Base-by-base conservation (phyloP, 2,113 vertebrate genomes). In the Micromys minutus region DNA sequence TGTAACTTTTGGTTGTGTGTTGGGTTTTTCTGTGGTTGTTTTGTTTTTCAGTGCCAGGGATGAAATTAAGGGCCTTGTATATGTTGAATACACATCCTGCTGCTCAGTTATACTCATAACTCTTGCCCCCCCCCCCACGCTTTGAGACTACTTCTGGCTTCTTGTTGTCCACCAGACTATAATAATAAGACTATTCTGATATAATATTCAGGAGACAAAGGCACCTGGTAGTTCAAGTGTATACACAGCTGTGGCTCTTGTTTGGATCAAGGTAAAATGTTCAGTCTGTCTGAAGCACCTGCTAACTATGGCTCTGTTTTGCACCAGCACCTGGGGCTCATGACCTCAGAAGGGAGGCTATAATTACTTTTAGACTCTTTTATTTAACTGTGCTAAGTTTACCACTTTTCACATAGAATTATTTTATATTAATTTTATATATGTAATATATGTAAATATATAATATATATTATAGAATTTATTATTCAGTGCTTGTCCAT, bases 221-320 rank as follows among this genome's bases (percentile, higher is more conserved):
- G 59, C 36, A 90, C 22, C 86, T 67, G 92, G 47, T 55, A 47
- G 94, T 90, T 93, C 90, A 69, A 47, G 74, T 84, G 34, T 90
- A 34, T 47, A 85, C 34, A 93, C 63, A 85, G 71, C 69, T 86
- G 94, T n/a, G 75, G 26, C n/a, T 76, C 90, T 96, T 89, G 76
- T 93, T 90, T 47, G 90, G 67, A 16, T 94, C 34, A 80, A 77
- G 45, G 31, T 79, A 71, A 86, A 45, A 7, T 94, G 87, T 94
- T 89, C 89, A 77, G 42, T 87, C 1, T 92, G 80, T 94, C 50
- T 92, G 93, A 91, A 94, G 71, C 65, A 87, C 65, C 61, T 87
- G 67, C 67, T 63, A 79, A 24, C 22, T 39, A 5, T 31, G 39
- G 29, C 17, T 10, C 11, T 59, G 63, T 7, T 97, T 91, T 86